Evolutionary conservation across 2,888 invertebrate species (phyloP), one percentile per base, ranked within the genome.

Genomic region (Drosophila falleni): DNA sequence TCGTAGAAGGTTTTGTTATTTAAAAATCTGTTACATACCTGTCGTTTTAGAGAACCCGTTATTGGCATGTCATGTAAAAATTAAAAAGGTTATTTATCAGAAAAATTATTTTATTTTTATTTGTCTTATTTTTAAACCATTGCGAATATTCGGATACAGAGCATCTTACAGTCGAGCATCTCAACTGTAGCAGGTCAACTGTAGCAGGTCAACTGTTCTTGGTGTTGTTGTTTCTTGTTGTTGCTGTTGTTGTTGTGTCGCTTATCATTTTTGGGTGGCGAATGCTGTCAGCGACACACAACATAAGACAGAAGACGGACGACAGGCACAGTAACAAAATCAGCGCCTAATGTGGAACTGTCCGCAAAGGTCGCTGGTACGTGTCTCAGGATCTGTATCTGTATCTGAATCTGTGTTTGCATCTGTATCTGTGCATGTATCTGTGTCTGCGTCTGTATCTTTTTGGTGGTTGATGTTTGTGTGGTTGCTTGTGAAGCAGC

Each of bases 321-420:
- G 79, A 65, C 64, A 29, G 29, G 29, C 29, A 64, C 71, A 55
- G 67, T 71, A 68, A 73, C 73, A 70, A 81, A 69, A 81, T 87
- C 83, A 82, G 82, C 76, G 70, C 53, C 76, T 83, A 87, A 89
- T 84, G 74, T 80, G 55, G 47, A 55, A 67, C 51, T 74, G 64
- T 71, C 59, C 55, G 33, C 59, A 69, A 61, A 65, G 65, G 63
- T 62, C 53, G 49, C 51, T 39, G n/a, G 54, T 72, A 72, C 73
- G 73, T 80, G 79, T 68, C 29, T 49, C 41, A 23, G 54, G 37
- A 33, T 71, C 37, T 46, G 44, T 60, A 33, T 16, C 41, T 37
- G 54, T 44, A 31, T 70, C 41, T 37, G 54, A 33, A 31, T 66
- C 44, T 42, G 42, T 65, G 35, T 13, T 29, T 31, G 31, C 11